These are phyloP conservation scores for Sinopyrophorus schimmeli DNA, from an alignment of 2,888 invertebrate species.

Conservation along the genomic window DNA sequence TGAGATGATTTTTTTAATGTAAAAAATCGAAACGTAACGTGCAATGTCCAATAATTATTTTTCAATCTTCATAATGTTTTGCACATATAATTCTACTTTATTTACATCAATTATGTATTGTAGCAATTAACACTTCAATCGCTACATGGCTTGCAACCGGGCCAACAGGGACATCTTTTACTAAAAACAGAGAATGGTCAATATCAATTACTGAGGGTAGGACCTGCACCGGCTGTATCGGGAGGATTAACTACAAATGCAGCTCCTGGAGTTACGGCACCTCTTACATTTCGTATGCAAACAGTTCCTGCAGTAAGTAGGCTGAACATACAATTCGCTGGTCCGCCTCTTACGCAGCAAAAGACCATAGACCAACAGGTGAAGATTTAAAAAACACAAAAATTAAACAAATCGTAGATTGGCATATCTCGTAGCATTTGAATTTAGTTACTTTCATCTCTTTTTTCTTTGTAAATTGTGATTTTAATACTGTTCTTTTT, in stretches of 20 bases:
- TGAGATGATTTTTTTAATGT: not conserved
- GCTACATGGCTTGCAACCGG: slow-evolving; percentile 82
- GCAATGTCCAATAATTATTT: not conserved
- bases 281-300: slow-evolving; percentile 80
- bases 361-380: slow-evolving; percentile 59
- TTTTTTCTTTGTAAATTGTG: too few relatives aligned
- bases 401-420: slow-evolving; percentile 11
- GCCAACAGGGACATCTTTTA: slow-evolving; percentile 86
- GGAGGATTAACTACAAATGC: slow-evolving; percentile 58
- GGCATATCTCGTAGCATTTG: slow-evolving; percentile 18
- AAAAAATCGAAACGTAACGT: not conserved
- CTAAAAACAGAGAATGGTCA: slow-evolving; percentile 97
- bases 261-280: slow-evolving; percentile 62
- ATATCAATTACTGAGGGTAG: slow-evolving; percentile 88
- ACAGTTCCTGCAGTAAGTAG: slow-evolving; percentile 87
- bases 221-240: slow-evolving; percentile 71
- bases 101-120: slow-evolving; percentile 43
- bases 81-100: slow-evolving; percentile 2
- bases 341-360: slow-evolving; percentile 64
- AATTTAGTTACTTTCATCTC: slow-evolving; percentile 30
- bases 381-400: slow-evolving; percentile 46
- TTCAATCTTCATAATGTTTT: slow-evolving; percentile 47
- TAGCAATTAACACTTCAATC: slow-evolving; percentile 84
- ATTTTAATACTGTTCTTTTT: too few relatives aligned
- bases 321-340: slow-evolving; percentile 62